phyloP scores from a whole-genome alignment of 1,140 invertebrate genomes.

The Camponotus vicinus region DNA sequence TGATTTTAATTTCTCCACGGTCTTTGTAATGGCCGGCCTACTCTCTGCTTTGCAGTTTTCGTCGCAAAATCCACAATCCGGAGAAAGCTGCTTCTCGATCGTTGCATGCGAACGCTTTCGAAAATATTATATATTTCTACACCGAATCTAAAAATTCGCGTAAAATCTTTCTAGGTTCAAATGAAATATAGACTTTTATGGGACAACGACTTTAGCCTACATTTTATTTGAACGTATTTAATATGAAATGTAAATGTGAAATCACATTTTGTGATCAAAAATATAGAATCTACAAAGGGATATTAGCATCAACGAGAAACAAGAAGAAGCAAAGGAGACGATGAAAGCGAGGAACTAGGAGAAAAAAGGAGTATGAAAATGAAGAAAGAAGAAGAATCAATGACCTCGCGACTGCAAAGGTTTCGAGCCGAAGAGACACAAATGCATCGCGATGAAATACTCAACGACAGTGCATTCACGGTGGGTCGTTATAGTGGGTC shows the following conservation, averaged over 20 bases:
- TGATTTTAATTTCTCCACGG: slow-evolving; percentile 54
- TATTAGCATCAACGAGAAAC: neutral
- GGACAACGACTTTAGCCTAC: no score
- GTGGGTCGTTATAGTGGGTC: slow-evolving; percentile 76
- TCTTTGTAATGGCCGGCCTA: slow-evolving; percentile 54
- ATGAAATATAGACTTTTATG: no score
- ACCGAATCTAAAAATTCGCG: neutral
- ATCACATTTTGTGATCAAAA: neutral
- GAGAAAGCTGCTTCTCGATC: slow-evolving; percentile 3
- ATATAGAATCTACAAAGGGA: neutral
- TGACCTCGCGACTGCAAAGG: slow-evolving; percentile 75
- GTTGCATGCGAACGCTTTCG: neutral
- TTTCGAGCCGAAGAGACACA: slow-evolving; percentile 77
- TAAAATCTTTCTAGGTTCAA: neutral
- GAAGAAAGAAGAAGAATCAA: slow-evolving; percentile 63
- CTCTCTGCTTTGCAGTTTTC: slow-evolving; percentile 69
- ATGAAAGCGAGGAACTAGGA: neutral
- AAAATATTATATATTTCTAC: neutral
- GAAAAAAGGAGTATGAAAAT: neutral
- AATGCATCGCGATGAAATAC: slow-evolving; percentile 81
- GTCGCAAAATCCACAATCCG: slow-evolving; percentile 41
- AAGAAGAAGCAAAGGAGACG: neutral
- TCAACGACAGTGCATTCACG: slow-evolving; percentile 79
- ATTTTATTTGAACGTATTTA: no score
- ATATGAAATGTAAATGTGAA: neutral